Evolutionary conservation across 1,140 invertebrate genomes (phyloP).

Genomic region (Colletes latitarsis): DNA sequence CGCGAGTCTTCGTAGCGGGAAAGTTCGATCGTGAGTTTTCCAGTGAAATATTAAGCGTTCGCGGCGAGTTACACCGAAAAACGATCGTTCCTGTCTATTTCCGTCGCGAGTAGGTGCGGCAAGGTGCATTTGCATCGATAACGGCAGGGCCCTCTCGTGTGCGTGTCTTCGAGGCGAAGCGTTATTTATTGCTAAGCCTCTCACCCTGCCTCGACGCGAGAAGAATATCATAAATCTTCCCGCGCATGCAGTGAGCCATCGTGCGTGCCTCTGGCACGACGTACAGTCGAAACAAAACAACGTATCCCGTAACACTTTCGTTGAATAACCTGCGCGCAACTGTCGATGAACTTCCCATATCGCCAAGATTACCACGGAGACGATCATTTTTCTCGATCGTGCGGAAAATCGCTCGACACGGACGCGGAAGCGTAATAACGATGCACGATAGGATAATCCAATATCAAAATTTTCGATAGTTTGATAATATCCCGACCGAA

Average conservation of each 20-base stretch:
- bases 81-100: slow-evolving; percentile 46
- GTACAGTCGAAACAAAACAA: slow-evolving; percentile 20
- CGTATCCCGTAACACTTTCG: slow-evolving; percentile 23
- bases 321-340: not conserved
- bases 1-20: not conserved
- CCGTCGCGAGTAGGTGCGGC: slow-evolving; percentile 54
- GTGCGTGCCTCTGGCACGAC: slow-evolving; percentile 6
- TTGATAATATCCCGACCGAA: not conserved
- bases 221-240: slow-evolving; percentile 64
- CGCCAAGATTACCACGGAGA: not conserved
- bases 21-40: slow-evolving; percentile 12
- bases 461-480: slow-evolving; percentile 26
- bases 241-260: slow-evolving; percentile 19
- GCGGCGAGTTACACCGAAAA: slow-evolving; percentile 27
- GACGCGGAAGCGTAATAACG: not conserved
- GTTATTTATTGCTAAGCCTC: slow-evolving; percentile 60
- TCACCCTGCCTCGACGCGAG: slow-evolving; percentile 39
- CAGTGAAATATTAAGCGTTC: not conserved
- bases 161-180: slow-evolving; percentile 60
- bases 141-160: slow-evolving; percentile 29
- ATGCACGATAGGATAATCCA: not conserved
- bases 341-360: slow-evolving; percentile 10
- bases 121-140: slow-evolving; percentile 66
- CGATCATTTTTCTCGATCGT: too few relatives aligned
- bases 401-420: too few relatives aligned